Conservation (phyloP, 2,797 vertebrate species). For the Manis pentadactyla region DNA sequence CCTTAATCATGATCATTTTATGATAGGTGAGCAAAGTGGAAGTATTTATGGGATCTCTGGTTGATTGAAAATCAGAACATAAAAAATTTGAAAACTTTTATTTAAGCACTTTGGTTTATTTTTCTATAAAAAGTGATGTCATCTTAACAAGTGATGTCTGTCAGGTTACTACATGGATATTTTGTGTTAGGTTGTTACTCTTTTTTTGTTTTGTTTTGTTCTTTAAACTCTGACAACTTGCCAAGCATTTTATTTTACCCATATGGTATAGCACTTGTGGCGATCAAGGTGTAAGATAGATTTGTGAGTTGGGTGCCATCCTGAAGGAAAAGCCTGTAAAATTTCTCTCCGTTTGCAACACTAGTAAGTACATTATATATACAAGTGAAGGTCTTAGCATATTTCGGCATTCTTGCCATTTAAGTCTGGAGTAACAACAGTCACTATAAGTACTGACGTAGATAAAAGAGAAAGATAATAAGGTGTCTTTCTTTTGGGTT, state of each 20-base stretch:
- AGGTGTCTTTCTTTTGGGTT: not conserved
- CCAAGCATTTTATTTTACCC: not conserved
- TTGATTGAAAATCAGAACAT: slow-evolving; percentile 53
- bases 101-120: not conserved
- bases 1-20: slow-evolving; percentile 26
- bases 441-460: slow-evolving; percentile 3
- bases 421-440: slow-evolving; percentile 38
- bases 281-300: not conserved
- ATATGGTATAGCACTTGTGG: not conserved
- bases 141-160: not conserved
- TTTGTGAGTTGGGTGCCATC: slow-evolving; percentile 11
- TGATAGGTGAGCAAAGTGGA: not conserved
- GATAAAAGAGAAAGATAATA: not conserved
- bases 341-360: not conserved
- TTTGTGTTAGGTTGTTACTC: slow-evolving; percentile 31
- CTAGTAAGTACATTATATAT: not conserved
- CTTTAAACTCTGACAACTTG: not conserved
- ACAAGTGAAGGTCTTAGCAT: not conserved
- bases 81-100: slow-evolving; percentile 27
- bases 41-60: not conserved
- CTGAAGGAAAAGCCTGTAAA: slow-evolving; percentile 23
- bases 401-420: not conserved
- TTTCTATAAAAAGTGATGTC: not conserved
- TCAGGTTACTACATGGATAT: not conserved
- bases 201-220: not conserved